Conservation (phyloP, 2,797 vertebrate species). For the Chelon auratus region DNA sequence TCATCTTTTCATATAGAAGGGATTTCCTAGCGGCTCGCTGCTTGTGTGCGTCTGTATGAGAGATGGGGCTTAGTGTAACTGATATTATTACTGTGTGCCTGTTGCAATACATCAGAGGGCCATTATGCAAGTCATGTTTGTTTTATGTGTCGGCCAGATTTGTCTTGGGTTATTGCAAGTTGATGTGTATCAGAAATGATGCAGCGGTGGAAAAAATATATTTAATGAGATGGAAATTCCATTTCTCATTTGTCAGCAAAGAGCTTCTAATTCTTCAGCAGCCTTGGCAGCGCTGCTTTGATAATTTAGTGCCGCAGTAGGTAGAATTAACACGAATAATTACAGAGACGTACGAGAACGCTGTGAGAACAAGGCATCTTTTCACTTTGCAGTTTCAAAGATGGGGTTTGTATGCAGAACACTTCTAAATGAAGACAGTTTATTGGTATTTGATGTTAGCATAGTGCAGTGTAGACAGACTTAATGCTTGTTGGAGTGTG, state of each 20-base stretch:
- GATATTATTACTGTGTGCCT: constrained; percentile 42
- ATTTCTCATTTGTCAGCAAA: constrained; percentile 42
- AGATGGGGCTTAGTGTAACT: constrained; percentile 42
- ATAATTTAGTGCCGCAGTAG: constrained; percentile 44
- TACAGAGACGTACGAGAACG: constrained; percentile 22
- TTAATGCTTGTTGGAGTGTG: too few relatives aligned
- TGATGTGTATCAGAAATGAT: constrained; percentile 23
- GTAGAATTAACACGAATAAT: constrained; percentile 56
- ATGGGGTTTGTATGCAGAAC: background rate
- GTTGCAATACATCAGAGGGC: constrained; percentile 41
- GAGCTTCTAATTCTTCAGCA: constrained; percentile 37
- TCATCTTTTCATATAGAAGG: constrained; percentile 37
- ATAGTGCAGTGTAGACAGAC: too few relatives aligned
- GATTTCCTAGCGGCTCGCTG: constrained; percentile 33
- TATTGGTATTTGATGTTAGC: too few relatives aligned
- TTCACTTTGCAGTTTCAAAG: constrained; percentile 28
- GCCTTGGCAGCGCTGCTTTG: constrained; percentile 44
- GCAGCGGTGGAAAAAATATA: constrained; percentile 4
- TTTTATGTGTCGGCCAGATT: constrained; percentile 29
- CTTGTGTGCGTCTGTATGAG: constrained; percentile 29
- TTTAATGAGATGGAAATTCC: constrained; percentile 51
- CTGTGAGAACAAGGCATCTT: constrained; percentile 8
- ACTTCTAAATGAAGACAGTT: too few relatives aligned
- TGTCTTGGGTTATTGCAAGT: constrained; percentile 25
- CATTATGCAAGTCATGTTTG: constrained; percentile 45